Evolutionary conservation across 2,888 invertebrate genomes (phyloP).

Genomic region (Electrophaes corylata): DNA sequence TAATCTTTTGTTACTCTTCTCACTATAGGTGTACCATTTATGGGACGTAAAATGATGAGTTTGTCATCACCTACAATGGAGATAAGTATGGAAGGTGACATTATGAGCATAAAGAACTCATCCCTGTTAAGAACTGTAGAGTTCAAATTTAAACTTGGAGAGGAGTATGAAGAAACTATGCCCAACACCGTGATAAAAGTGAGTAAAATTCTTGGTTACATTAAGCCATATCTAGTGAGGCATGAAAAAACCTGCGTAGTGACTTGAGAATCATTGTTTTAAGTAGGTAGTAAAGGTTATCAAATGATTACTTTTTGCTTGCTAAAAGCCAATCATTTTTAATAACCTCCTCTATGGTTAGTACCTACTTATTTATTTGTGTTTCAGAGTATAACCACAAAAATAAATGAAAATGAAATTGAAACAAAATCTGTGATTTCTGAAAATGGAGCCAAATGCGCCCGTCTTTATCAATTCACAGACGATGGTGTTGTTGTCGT

Average conservation of each 20-base stretch:
- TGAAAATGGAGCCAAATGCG: conserved; percentile 64
- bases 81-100: conserved; percentile 80
- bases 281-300: not conserved
- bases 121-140: conserved; percentile 83
- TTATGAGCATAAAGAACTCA: conserved; percentile 83
- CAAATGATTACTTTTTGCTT: not conserved
- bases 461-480: conserved; percentile 68
- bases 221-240: too few relatives aligned
- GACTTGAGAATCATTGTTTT: not conserved
- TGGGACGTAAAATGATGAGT: conserved; percentile 87
- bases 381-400: conserved; percentile 80
- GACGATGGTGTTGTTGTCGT: conserved; percentile 74
- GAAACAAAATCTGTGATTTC: conserved; percentile 71
- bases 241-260: too few relatives aligned
- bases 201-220: conserved; percentile 39
- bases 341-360: not conserved
- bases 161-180: conserved; percentile 87
- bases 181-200: conserved; percentile 79
- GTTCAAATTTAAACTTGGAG: conserved; percentile 82
- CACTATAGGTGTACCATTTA: conserved; percentile 85
- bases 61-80: conserved; percentile 85
- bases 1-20: not conserved
- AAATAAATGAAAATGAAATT: conserved; percentile 78
- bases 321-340: not conserved
- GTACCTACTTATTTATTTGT: not conserved